phyloP scores from a whole-genome alignment of 2,888 invertebrate genomes.

The Malthinus seriepunctatus region DNA sequence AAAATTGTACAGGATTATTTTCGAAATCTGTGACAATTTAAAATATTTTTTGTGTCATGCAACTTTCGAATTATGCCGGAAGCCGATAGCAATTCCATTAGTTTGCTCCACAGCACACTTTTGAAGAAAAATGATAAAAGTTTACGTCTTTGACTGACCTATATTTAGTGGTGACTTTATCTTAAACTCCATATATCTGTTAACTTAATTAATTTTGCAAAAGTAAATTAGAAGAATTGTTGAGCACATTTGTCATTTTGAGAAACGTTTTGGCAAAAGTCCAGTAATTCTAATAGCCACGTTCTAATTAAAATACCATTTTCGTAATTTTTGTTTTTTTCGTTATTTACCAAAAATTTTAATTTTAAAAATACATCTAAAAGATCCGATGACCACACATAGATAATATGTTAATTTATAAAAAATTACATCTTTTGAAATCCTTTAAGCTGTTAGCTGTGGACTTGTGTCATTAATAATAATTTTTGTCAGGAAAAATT shows the following conservation, averaged over 20 bases:
- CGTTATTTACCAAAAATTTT: background rate
- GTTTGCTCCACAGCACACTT: too few relatives aligned
- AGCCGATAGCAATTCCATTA: too few relatives aligned
- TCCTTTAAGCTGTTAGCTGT: background rate
- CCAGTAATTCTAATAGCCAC: slow-evolving; percentile 37
- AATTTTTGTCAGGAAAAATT: background rate
- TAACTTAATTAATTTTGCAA: slow-evolving; percentile 39
- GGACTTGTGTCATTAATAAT: slow-evolving; percentile 1
- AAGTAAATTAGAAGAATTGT: slow-evolving; percentile 37
- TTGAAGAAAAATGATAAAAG: too few relatives aligned
- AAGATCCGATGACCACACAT: background rate
- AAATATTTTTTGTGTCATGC: too few relatives aligned
- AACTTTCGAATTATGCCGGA: too few relatives aligned
- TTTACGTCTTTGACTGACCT: too few relatives aligned
- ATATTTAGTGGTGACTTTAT: too few relatives aligned
- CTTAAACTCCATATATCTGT: slow-evolving; percentile 33
- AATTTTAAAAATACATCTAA: background rate
- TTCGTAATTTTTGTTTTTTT: slow-evolving; percentile 6
- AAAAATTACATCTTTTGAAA: background rate
- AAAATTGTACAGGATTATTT: too few relatives aligned
- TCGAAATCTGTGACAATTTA: too few relatives aligned
- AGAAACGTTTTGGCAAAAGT: slow-evolving; percentile 35
- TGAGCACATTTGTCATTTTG: slow-evolving; percentile 38
- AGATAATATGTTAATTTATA: background rate
- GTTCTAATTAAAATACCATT: slow-evolving; percentile 36